Conservation (phyloP, 2,113 vertebrate species). For the Pycnonotus jocosus region DNA sequence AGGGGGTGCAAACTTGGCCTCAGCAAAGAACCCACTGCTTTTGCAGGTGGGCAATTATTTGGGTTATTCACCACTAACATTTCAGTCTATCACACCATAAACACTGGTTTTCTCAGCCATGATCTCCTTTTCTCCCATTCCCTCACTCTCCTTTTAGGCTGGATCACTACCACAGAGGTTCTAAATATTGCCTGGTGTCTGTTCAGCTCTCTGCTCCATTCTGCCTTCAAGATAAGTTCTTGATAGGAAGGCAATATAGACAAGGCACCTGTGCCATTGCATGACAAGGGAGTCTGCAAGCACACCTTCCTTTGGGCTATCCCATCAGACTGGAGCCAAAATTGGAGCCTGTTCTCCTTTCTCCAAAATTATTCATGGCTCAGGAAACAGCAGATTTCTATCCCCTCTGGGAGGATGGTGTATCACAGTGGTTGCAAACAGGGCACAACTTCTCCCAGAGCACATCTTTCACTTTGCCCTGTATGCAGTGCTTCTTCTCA, state of each 20-base stretch:
- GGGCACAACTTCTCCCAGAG: no score
- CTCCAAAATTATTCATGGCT: not conserved
- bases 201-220: not conserved
- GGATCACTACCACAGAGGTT: not conserved
- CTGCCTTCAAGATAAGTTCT: not conserved
- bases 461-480: fast-evolving
- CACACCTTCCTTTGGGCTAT: not conserved
- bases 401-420: not conserved
- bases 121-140: not conserved
- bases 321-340: not conserved
- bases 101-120: not conserved
- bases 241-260: not conserved
- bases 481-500: not conserved
- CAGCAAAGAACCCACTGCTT: not conserved
- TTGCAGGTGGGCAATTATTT: not conserved
- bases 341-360: not conserved
- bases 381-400: not conserved
- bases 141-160: not conserved
- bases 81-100: not conserved
- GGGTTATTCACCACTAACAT: not conserved
- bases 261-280: not conserved
- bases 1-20: not conserved
- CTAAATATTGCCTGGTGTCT: not conserved
- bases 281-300: not conserved
- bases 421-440: not conserved